Evolutionary conservation across 2,797 vertebrate genomes (phyloP), one percentile per base, ranked within the genome.

Genomic region (Trachurus trachurus): DNA sequence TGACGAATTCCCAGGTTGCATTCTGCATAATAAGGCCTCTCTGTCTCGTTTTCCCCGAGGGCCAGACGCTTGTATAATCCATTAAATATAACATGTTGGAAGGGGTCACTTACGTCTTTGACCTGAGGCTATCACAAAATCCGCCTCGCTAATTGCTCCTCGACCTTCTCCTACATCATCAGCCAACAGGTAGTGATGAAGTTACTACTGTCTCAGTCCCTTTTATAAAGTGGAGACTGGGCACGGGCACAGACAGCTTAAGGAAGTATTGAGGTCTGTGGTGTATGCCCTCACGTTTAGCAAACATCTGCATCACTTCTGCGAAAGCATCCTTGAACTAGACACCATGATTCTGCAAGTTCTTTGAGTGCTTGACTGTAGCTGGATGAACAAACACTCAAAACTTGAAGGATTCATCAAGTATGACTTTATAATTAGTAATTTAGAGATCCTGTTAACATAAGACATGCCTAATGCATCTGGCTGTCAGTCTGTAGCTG

Each of bases 101-200:
- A 58, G 53, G 71, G 86, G 72, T 83, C 76, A 79, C 82, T 79
- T 67, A 37, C 11, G 2, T 84, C 56, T 72, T 69, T 9, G 74
- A 68, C 77, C 82, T 7, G 45, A 45, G 79, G 85, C 67, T 67
- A 78, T 84, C 44, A 44, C 54, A 68, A 75, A 75, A 81, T 84
- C 64, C 61, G 15, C 78, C 45, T 82, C 50, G 9, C 40, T 89
- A 84, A 91, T 88, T 85, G 80, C 69, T 69, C 52, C 40, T 74
- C 34, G 12, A 66, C 66, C 59, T 37, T 77, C 68, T 80, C 44
- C 71, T 21, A 26, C 42, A 67, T 75, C 54, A 56, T 49, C 58
- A 53, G 63, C 49, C 71, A 83, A 62, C 67, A 82, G 77, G 42
- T 85, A 52, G 66, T 34, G 26, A 56, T 34, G 72, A 75, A 34